Conservation (phyloP, 1,140 invertebrate species). For the Piezodorus guildinii region DNA sequence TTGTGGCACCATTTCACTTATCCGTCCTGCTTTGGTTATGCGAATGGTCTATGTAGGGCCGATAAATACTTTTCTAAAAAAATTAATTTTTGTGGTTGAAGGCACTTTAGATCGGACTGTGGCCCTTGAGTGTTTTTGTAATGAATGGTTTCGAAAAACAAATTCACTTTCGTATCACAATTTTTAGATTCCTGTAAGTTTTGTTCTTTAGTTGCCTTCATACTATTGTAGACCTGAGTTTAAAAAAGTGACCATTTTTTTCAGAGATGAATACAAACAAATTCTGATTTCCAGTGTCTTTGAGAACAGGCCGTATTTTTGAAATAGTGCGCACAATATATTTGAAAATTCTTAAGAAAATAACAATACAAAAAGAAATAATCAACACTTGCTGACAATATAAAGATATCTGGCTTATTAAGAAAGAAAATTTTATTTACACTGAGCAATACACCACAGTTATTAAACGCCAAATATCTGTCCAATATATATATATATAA, state of each 20-base stretch:
- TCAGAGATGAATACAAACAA: conserved; percentile 24
- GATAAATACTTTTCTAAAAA: conserved; percentile 31
- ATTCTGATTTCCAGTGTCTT: conserved; percentile 25
- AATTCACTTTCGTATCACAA: conserved; percentile 27
- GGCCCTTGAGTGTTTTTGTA: conserved; percentile 29
- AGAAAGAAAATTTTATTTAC: conserved; percentile 20
- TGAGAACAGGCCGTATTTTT: conserved; percentile 26
- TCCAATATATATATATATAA: neutral
- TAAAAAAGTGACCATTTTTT: conserved; percentile 27
- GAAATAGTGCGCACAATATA: conserved; percentile 23
- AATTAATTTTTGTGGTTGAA: conserved; percentile 32
- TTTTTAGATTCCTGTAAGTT: conserved; percentile 28
- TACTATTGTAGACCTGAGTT: conserved; percentile 30
- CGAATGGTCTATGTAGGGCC: conserved; percentile 32
- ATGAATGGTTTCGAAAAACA: conserved; percentile 31
- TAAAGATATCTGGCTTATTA: conserved; percentile 13
- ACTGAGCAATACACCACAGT: conserved; percentile 25
- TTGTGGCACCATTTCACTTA: conserved; percentile 25
- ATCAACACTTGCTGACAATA: conserved; percentile 6
- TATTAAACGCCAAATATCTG: conserved; percentile 13
- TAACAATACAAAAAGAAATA: conserved; percentile 10
- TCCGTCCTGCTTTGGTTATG: conserved; percentile 30
- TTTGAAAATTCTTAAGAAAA: neutral
- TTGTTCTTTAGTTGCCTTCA: conserved; percentile 32
- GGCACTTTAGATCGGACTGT: conserved; percentile 33